Evolutionary conservation across 2,797 vertebrate genomes (phyloP).

Genomic region (Cossypha polioptera): DNA sequence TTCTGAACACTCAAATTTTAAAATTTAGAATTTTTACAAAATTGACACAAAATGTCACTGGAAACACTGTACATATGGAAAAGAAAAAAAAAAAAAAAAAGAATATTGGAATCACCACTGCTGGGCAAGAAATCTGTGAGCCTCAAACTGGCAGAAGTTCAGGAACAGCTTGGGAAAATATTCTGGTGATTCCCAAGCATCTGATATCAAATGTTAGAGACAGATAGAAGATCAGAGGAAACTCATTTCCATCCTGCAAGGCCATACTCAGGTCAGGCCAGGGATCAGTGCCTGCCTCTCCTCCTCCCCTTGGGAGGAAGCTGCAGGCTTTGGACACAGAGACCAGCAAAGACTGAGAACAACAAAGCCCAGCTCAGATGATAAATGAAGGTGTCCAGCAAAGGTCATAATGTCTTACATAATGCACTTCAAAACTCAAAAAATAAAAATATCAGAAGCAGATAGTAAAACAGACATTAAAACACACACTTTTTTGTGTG

Average conservation of each 20-base stretch:
- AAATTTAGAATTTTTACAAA: not conserved
- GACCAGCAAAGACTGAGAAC: not conserved
- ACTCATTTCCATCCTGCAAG: not conserved
- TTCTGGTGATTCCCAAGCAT: not conserved
- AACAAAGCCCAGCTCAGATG: not conserved
- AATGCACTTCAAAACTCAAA: not conserved
- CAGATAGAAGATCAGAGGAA: not conserved
- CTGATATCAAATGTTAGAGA: not conserved
- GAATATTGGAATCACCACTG: not conserved
- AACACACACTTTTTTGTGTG: not conserved
- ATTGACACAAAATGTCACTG: not conserved
- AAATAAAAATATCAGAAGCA: not conserved
- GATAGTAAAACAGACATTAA: not conserved
- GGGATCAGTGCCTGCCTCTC: not conserved
- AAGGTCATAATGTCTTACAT: not conserved
- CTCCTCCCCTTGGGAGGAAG: not conserved
- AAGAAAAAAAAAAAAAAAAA: not conserved
- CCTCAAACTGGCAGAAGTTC: not conserved
- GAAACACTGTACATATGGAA: accelerated
- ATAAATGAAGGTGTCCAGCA: not conserved
- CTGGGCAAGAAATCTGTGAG: not conserved
- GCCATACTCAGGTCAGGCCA: not conserved
- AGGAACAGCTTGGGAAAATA: not conserved
- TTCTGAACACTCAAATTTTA: not conserved
- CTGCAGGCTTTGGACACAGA: not conserved